A percentile compares a stretch with the other conserved stretches of the same genome.
Conservation (phyloP, 2,113 vertebrate genomes). For the Micronisus gabar region DNA sequence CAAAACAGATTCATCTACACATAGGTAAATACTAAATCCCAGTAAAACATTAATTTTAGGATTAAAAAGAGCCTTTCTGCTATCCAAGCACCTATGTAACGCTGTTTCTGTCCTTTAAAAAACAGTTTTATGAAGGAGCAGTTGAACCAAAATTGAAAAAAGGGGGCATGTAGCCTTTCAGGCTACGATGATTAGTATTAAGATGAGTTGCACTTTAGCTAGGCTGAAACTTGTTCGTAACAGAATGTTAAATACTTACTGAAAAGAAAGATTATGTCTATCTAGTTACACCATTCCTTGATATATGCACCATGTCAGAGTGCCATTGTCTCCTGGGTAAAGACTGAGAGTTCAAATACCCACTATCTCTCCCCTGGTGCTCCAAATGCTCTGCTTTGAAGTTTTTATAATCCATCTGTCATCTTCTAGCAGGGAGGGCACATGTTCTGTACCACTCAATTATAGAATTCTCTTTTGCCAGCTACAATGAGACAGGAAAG, state of each 20-base stretch:
- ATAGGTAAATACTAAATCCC: background rate
- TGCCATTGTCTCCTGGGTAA: constrained; percentile 99
- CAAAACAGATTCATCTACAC: background rate
- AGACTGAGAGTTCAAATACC: constrained; percentile 99
- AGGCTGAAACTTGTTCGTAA: constrained; percentile 88
- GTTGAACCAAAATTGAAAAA: constrained; percentile 66
- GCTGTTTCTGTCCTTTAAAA: constrained; percentile 54
- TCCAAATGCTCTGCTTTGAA: constrained; percentile 97
- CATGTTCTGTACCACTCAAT: constrained; percentile 97
- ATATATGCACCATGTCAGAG: constrained; percentile 97
- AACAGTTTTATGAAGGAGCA: constrained; percentile 62
- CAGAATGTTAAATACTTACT: constrained; percentile 94
- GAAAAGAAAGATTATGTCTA: constrained; percentile 93
- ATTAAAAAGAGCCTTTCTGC: background rate
- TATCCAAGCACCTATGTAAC: background rate
- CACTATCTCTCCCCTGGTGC: constrained; percentile 97
- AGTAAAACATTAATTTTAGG: background rate
- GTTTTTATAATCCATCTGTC: constrained; percentile 99
- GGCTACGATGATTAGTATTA: constrained; percentile 72
- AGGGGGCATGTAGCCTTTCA: constrained; percentile 61
- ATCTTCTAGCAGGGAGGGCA: constrained; percentile 97
- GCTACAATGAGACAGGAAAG: constrained; percentile 90
- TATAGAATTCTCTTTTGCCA: constrained; percentile 93
- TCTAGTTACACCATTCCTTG: constrained; percentile 94
- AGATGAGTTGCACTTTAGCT: constrained; percentile 79